phyloP scores from a whole-genome alignment of 2,888 invertebrate genomes.

The Crioceris asparagi region DNA sequence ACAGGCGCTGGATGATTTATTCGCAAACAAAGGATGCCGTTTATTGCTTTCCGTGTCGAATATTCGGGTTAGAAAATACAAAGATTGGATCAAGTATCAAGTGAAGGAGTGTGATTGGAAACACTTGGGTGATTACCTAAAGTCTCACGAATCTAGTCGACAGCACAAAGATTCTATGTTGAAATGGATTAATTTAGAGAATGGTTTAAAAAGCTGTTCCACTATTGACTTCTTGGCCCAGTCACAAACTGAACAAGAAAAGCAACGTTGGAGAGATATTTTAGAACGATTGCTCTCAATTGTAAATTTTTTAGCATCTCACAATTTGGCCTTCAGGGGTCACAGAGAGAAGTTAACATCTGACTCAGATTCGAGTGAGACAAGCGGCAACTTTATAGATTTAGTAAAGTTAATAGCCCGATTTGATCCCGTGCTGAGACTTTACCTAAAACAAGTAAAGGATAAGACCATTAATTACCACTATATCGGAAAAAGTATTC shows the following conservation, averaged over 20 bases:
- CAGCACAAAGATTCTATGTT: conserved; percentile 1
- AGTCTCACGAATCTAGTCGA: conserved; percentile 4
- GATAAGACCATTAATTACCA: not conserved
- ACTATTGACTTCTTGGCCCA: conserved; percentile 4
- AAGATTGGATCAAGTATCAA: not conserved
- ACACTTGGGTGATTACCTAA: conserved; percentile 2
- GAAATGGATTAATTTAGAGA: conserved; percentile 2
- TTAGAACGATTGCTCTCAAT: conserved; percentile 3
- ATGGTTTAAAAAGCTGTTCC: not conserved
- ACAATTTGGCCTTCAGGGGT: conserved; percentile 5
- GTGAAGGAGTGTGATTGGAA: conserved; percentile 5
- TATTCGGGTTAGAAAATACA: conserved; percentile 5
- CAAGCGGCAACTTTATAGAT: too few species aligned
- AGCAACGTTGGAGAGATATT: conserved; percentile 3
- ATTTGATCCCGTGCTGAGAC: too few species aligned
- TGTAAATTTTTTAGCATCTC: conserved; percentile 2
- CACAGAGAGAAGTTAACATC: too few species aligned
- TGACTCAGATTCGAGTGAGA: not conserved
- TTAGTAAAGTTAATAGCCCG: not conserved
- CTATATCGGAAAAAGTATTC: too few species aligned
- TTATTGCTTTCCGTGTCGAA: conserved; percentile 19
- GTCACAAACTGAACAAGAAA: conserved; percentile 1
- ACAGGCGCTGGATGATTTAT: conserved; percentile 16
- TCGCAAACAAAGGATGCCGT: conserved; percentile 16
- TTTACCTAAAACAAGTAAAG: not conserved